phyloP scores from a whole-genome alignment of 1,140 invertebrate genomes.

The Cydia strobilella region DNA sequence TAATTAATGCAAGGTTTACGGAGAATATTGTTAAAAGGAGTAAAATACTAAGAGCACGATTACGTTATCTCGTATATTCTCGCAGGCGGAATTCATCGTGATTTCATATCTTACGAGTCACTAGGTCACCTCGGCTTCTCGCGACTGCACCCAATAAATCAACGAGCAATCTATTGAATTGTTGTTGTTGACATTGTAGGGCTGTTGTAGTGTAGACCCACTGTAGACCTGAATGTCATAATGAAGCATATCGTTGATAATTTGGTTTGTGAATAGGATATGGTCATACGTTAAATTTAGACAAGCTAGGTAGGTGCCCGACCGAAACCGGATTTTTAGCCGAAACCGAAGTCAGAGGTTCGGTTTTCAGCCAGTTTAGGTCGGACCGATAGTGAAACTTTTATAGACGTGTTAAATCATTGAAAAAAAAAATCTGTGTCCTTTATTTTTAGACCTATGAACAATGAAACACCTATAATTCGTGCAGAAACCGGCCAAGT shows the following conservation, averaged over 20 bases:
- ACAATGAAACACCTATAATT: too few relatives aligned
- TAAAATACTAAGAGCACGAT: neutral
- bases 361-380: too few relatives aligned
- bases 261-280: neutral
- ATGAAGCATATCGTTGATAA: neutral
- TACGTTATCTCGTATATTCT: constrained; percentile 26
- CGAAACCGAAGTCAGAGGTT: too few relatives aligned
- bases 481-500: too few relatives aligned
- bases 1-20: neutral
- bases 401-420: too few relatives aligned
- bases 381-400: too few relatives aligned
- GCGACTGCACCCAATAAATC: constrained; percentile 11
- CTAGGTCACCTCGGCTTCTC: constrained; percentile 10
- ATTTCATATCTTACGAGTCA: constrained; percentile 24
- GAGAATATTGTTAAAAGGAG: constrained; percentile 20
- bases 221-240: neutral
- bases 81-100: constrained; percentile 15
- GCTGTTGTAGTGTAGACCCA: neutral
- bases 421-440: too few relatives aligned
- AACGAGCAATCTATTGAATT: neutral
- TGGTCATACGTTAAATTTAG: neutral
- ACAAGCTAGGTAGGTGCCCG: too few relatives aligned
- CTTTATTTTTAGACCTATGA: too few relatives aligned
- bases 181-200: constrained; percentile 8
- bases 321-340: too few relatives aligned